Percentiles rank a stretch among this genome's conserved stretches.
phyloP scores from a whole-genome alignment of 2,797 vertebrate species.

The Phataginus tetradactyla region DNA sequence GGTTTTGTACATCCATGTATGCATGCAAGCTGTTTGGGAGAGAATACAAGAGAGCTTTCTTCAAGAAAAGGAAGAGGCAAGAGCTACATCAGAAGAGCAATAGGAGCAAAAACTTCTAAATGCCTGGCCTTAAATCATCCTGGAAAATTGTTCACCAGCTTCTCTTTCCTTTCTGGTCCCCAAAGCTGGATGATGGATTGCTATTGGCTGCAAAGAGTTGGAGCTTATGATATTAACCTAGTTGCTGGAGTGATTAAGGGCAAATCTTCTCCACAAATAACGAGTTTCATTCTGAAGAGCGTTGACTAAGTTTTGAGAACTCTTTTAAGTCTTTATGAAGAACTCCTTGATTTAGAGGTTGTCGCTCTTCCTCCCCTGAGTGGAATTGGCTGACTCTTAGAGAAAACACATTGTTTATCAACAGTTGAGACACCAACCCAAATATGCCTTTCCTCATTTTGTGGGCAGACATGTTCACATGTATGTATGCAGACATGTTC shows the following conservation, averaged over 20 bases:
- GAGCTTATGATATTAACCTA: conserved; percentile 74
- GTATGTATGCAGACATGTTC: neutral
- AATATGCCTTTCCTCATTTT: neutral
- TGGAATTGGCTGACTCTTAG: neutral
- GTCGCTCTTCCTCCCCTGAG: neutral
- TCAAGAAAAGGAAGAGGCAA: conserved; percentile 76
- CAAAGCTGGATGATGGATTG: conserved; percentile 80
- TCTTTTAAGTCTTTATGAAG: neutral
- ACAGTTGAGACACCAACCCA: neutral
- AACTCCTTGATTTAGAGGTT: neutral
- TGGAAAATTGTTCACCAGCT: conserved; percentile 78
- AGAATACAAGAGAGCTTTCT: conserved; percentile 65
- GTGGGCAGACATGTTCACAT: neutral
- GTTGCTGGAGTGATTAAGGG: conserved; percentile 65
- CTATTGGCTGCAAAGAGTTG: conserved; percentile 71
- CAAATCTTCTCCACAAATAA: conserved; percentile 57
- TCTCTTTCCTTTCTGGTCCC: conserved; percentile 75
- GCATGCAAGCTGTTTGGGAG: conserved; percentile 62
- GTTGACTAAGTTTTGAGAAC: neutral
- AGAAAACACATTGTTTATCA: neutral
- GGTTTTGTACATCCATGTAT: conserved; percentile 27
- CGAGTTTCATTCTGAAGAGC: conserved; percentile 66
- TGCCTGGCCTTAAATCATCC: conserved; percentile 82
- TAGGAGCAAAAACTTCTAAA: conserved; percentile 82
- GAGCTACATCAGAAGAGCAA: conserved; percentile 77